phyloP scores from a whole-genome alignment of 2,888 invertebrate species.

The Lissonota sp. region DNA sequence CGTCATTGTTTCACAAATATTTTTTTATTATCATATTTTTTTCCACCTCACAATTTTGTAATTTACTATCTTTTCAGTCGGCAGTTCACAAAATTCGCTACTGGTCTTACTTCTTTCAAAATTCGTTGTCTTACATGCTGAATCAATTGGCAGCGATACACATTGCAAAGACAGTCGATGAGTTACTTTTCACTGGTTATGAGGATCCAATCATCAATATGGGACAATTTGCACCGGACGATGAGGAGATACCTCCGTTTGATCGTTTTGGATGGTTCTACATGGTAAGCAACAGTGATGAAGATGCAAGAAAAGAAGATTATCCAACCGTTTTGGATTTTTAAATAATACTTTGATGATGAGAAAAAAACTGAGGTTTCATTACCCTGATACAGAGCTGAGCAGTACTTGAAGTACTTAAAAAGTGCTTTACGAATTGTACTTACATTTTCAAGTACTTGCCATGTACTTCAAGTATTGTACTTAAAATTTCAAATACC shows the following conservation, averaged over 20 bases:
- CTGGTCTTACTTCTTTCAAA: conserved; percentile 86
- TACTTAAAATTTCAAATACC: too few relatives aligned
- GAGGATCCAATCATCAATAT: conserved; percentile 89
- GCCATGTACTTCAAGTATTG: too few relatives aligned
- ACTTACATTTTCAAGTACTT: too few relatives aligned
- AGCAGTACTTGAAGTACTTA: too few relatives aligned
- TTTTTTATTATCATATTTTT: not conserved
- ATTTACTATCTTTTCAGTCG: conserved; percentile 81
- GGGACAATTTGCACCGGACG: conserved; percentile 86
- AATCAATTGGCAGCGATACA: conserved; percentile 85
- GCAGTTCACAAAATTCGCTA: conserved; percentile 86
- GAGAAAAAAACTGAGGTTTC: too few relatives aligned
- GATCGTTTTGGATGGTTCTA: conserved; percentile 96
- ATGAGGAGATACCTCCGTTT: conserved; percentile 85
- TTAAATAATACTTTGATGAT: too few relatives aligned
- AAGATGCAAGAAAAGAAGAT: too few relatives aligned
- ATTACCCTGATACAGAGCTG: too few relatives aligned
- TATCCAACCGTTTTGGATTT: too few relatives aligned
- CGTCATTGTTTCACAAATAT: too few relatives aligned
- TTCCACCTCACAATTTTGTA: conserved; percentile 9
- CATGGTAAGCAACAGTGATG: conserved; percentile 81
- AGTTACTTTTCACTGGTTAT: conserved; percentile 93
- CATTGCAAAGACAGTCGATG: conserved; percentile 87
- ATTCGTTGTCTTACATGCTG: conserved; percentile 87
- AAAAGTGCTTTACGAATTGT: too few relatives aligned